A percentile compares a stretch with the other conserved stretches of the same genome.
Evolutionary conservation across 2,113 vertebrate species (phyloP).

Genomic region (Xiphophorus hellerii): DNA sequence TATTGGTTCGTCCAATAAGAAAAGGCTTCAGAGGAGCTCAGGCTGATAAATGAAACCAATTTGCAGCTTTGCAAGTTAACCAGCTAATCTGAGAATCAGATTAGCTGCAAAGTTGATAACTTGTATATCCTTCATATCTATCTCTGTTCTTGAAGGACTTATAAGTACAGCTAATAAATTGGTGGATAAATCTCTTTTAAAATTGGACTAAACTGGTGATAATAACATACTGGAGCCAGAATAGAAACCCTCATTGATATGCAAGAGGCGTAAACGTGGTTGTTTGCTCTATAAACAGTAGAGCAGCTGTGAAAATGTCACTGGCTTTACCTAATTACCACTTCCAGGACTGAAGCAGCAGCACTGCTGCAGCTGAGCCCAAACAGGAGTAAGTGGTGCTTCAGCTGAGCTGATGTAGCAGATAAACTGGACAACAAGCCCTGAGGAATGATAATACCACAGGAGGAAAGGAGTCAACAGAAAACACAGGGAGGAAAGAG

Average conservation of each 20-base stretch:
- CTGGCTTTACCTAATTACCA: slow-evolving; percentile 38
- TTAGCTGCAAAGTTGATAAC: background rate
- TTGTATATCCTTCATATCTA: background rate
- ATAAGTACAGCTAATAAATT: background rate
- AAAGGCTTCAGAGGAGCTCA: background rate
- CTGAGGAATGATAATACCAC: slow-evolving; percentile 17
- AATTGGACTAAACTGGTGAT: background rate
- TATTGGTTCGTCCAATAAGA: background rate
- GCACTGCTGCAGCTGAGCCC: slow-evolving; percentile 8
- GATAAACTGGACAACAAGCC: slow-evolving; percentile 21
- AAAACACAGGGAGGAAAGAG: background rate
- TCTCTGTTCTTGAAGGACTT: background rate
- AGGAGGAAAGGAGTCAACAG: background rate
- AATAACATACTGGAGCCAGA: slow-evolving; percentile 3
- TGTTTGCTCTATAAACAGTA: slow-evolving; percentile 12
- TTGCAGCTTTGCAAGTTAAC: background rate
- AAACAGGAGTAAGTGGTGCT: slow-evolving; percentile 40
- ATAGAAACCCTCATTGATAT: slow-evolving; percentile 1
- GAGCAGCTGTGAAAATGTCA: slow-evolving; percentile 40
- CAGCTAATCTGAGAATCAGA: slow-evolving; percentile 3
- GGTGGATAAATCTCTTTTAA: background rate
- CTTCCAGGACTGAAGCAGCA: slow-evolving; percentile 31
- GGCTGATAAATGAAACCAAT: background rate
- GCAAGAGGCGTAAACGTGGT: background rate
- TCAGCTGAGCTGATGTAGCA: slow-evolving; percentile 16